Evolutionary conservation across 64 coral and sea anemone genomes (phyloP), one percentile per base, ranked within the genome.

Genomic region (Porites australiensis): DNA sequence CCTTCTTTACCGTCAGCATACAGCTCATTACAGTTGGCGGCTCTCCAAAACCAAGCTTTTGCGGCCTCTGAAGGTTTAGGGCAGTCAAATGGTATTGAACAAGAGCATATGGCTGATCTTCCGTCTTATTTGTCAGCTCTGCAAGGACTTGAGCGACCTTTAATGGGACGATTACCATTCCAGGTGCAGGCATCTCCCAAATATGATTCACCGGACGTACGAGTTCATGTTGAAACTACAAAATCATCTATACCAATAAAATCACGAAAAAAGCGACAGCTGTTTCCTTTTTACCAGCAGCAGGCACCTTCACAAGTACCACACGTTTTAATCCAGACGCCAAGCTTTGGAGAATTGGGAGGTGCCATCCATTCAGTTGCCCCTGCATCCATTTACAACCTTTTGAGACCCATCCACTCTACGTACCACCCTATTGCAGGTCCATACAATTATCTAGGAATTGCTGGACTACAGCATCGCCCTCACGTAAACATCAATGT

Each of bases 401-500:
- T 86, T 2, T 87, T 86, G 3, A 82, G 71, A 23, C 52, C 62
- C 5, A 59, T 74, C 19, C 79, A 71, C 19, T 8, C 50, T 10
- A 5, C 43, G 2, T 72, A 70, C 44, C 79, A 63, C 8, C 51
- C 45, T 22, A 48, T 79, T 47, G 46, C 64, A 70, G 62, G 46
- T 16, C 74, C 72, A 53, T 72, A 77, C 16, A 45, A 75, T 58
- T 70, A 58, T n/a, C 73, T 79, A 6, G 13, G 23, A 4, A 86
- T 86, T n/a, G 70, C 44, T 52, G 15, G 22, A 12, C 60, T 48
- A 13, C 82, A 84, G 7, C 53, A 63, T 19, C 87, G 90, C 59
- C 98, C 98, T 3, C 88, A 88, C 60, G 98, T 96, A 13, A 99
- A 94, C 22, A 96, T 96, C 3, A 99, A 99, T 61, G 94, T 99